Percentiles rank a stretch among this genome's conserved stretches.
These are phyloP conservation scores for Melanotus villosus DNA, from an alignment of 2,888 invertebrate genomes.

Conservation along the genomic window DNA sequence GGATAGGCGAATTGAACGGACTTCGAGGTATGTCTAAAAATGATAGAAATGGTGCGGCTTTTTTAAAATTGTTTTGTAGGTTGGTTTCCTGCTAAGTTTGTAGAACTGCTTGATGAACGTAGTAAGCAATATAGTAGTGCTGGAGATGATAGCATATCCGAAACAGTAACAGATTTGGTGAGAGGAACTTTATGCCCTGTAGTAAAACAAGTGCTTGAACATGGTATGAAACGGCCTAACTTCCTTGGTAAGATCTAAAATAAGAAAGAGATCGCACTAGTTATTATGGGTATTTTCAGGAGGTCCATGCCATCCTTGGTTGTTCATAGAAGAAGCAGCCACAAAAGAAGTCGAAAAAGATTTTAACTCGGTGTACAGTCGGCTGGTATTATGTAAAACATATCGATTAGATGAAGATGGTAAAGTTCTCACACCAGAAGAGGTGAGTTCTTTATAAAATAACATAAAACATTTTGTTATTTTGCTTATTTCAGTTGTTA, in stretches of 20 bases:
- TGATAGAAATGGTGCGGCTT: no score
- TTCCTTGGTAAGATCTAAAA: slow-evolving; percentile 74
- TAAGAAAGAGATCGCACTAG: background rate
- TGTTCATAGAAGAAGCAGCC: slow-evolving; percentile 98
- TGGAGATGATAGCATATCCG: slow-evolving; percentile 97
- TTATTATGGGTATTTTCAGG: slow-evolving; percentile 70
- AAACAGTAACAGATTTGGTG: slow-evolving; percentile 96
- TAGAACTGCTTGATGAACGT: slow-evolving; percentile 94
- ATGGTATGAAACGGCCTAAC: slow-evolving; percentile 93
- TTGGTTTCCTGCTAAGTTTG: slow-evolving; percentile 98
- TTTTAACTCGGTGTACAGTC: slow-evolving; percentile 97
- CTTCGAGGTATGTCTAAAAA: slow-evolving; percentile 82
- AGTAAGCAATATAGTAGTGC: slow-evolving; percentile 92
- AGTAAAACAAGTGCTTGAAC: slow-evolving; percentile 93
- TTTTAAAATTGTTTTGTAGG: slow-evolving; percentile 68
- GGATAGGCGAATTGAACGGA: slow-evolving; percentile 98
- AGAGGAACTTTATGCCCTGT: slow-evolving; percentile 94
- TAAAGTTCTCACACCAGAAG: slow-evolving; percentile 98
- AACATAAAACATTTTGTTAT: background rate
- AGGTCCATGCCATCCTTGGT: slow-evolving; percentile 98
- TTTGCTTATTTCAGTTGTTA: slow-evolving; percentile 72
- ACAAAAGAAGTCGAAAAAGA: slow-evolving; percentile 97
- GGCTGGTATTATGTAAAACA: slow-evolving; percentile 97
- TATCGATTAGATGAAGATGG: slow-evolving; percentile 99
- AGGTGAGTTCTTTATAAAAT: slow-evolving; percentile 70